Percentiles rank a stretch among this genome's conserved stretches.
Evolutionary conservation across 2,888 invertebrate genomes (phyloP).

Genomic region (Leucozona laternaria): DNA sequence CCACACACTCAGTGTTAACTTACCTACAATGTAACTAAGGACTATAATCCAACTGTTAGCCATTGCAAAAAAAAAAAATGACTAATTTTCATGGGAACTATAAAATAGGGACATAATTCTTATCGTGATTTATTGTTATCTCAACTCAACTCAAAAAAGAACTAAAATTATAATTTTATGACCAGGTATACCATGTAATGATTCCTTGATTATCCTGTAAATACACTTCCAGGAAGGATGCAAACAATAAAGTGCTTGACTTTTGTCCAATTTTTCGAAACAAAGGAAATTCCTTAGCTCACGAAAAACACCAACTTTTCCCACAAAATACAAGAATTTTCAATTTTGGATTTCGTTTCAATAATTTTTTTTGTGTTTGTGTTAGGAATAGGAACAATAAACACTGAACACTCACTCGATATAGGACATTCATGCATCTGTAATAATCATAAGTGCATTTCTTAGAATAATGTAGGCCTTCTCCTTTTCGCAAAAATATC

Average conservation of each 20-base stretch:
- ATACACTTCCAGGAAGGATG: constrained; percentile 3
- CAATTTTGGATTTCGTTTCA: constrained; percentile 10
- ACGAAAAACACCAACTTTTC: not conserved
- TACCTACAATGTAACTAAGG: too few species aligned
- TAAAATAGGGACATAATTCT: not conserved
- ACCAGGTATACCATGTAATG: not conserved
- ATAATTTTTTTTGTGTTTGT: not conserved
- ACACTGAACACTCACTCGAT: constrained; percentile 2
- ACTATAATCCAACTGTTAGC: too few species aligned
- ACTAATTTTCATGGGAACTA: not conserved
- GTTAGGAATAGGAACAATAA: not conserved
- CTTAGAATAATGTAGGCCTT: constrained; percentile 55
- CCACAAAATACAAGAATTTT: constrained; percentile 8
- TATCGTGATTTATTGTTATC: not conserved
- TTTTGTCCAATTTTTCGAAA: constrained; percentile 10
- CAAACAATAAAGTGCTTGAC: not conserved
- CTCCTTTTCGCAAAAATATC: constrained; percentile 9
- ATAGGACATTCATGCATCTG: constrained; percentile 34
- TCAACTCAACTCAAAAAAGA: not conserved
- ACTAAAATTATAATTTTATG: not conserved
- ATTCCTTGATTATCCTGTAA: constrained; percentile 4
- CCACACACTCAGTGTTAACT: too few species aligned
- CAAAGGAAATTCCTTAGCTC: not conserved
- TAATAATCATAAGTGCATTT: constrained; percentile 62
- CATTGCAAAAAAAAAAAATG: not conserved